phyloP scores from a whole-genome alignment of 2,113 vertebrate species.

The Neodontobutis hainanensis region DNA sequence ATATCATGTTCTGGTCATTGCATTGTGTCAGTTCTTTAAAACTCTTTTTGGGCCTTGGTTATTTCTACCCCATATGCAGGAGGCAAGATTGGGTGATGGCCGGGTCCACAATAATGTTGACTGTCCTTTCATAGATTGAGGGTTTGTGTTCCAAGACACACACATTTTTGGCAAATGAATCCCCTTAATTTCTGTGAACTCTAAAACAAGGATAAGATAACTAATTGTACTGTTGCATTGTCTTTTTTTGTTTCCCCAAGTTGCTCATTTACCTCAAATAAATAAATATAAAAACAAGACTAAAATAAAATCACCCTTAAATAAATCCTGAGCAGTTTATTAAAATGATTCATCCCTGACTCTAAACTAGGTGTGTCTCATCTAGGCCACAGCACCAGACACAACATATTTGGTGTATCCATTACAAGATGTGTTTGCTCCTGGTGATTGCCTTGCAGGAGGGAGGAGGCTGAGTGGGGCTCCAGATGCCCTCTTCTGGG shows the following conservation, averaged over 20 bases:
- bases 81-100: too few relatives aligned
- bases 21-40: too few relatives aligned
- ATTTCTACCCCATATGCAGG: too few relatives aligned
- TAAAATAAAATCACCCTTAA: neutral
- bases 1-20: too few relatives aligned
- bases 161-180: too few relatives aligned
- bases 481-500: slow-evolving; percentile 62
- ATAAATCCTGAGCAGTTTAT: neutral
- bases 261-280: neutral
- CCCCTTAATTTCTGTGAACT: too few relatives aligned
- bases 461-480: slow-evolving; percentile 27
- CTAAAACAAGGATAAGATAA: too few relatives aligned
- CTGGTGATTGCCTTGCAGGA: slow-evolving; percentile 35
- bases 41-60: too few relatives aligned
- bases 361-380: neutral
- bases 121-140: too few relatives aligned
- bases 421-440: slow-evolving; percentile 8
- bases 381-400: neutral
- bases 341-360: neutral
- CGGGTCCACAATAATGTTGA: too few relatives aligned
- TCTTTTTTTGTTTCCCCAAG: neutral
- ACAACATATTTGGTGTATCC: neutral
- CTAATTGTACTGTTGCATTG: neutral
- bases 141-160: too few relatives aligned
- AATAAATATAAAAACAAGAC: neutral